Evolutionary conservation across 2,113 vertebrate species (phyloP).

Genomic region (Entomyzon cyanotis): DNA sequence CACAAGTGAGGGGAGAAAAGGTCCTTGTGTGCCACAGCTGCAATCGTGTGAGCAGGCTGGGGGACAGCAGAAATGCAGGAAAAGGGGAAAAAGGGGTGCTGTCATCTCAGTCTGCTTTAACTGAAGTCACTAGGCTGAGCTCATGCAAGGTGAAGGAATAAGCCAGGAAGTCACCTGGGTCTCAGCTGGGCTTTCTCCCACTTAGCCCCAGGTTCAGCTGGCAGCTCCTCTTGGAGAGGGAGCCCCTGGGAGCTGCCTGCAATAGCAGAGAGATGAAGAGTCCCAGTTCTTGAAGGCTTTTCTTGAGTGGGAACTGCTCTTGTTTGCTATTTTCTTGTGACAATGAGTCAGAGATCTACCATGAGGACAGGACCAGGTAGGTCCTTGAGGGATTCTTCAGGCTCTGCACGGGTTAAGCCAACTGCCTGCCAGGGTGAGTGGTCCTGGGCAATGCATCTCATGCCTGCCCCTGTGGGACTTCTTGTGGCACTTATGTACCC

Average conservation of each 20-base stretch:
- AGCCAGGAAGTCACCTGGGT: neutral
- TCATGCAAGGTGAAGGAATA: neutral
- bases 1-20: fast-evolving
- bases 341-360: neutral
- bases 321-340: neutral
- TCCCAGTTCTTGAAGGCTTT: neutral
- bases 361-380: neutral
- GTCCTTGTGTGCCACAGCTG: fast-evolving
- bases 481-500: neutral
- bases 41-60: neutral
- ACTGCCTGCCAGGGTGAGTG: neutral
- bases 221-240: neutral
- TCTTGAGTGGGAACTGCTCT: neutral
- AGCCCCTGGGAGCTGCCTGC: neutral
- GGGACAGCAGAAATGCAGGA: neutral
- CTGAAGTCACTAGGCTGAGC: neutral
- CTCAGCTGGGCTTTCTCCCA: neutral
- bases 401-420: neutral
- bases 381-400: neutral
- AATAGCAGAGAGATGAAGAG: neutral
- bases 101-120: neutral
- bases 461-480: neutral
- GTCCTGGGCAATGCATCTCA: neutral
- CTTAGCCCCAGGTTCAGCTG: neutral
- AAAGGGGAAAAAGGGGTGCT: fast-evolving